These are phyloP conservation scores for Melitaea athalia DNA, from an alignment of 2,888 invertebrate genomes.

Conservation along the genomic window DNA sequence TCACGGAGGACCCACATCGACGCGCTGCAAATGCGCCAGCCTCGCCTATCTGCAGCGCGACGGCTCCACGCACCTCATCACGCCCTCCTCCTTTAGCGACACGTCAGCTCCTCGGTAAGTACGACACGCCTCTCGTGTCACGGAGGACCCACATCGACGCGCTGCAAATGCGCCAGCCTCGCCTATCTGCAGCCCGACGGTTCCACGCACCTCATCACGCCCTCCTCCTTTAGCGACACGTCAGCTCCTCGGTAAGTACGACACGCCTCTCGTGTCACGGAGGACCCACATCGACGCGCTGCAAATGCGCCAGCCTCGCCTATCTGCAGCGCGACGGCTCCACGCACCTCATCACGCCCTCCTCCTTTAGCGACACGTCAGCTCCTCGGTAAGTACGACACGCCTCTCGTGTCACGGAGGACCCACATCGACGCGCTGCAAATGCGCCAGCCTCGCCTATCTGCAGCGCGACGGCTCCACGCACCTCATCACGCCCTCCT, in stretches of 20 bases:
- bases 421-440: too few relatives aligned
- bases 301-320: slow-evolving; percentile 44
- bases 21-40: slow-evolving; percentile 79
- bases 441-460: too few relatives aligned
- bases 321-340: slow-evolving; percentile 63
- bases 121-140: neutral
- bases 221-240: slow-evolving; percentile 79
- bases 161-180: slow-evolving; percentile 43
- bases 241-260: slow-evolving; percentile 67
- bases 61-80: slow-evolving; percentile 86
- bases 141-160: slow-evolving; percentile 71
- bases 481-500: too few relatives aligned
- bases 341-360: slow-evolving; percentile 83
- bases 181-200: slow-evolving; percentile 47
- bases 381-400: slow-evolving; percentile 62
- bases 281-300: too few relatives aligned
- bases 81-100: slow-evolving; percentile 80
- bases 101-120: slow-evolving; percentile 74
- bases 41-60: slow-evolving; percentile 89
- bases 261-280: too few relatives aligned
- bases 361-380: slow-evolving; percentile 77
- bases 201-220: slow-evolving; percentile 84
- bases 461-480: too few relatives aligned
- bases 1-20: slow-evolving; percentile 68
- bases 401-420: too few relatives aligned